phyloP scores from a whole-genome alignment of 2,113 vertebrate species.

The Dasyprocta punctata region DNA sequence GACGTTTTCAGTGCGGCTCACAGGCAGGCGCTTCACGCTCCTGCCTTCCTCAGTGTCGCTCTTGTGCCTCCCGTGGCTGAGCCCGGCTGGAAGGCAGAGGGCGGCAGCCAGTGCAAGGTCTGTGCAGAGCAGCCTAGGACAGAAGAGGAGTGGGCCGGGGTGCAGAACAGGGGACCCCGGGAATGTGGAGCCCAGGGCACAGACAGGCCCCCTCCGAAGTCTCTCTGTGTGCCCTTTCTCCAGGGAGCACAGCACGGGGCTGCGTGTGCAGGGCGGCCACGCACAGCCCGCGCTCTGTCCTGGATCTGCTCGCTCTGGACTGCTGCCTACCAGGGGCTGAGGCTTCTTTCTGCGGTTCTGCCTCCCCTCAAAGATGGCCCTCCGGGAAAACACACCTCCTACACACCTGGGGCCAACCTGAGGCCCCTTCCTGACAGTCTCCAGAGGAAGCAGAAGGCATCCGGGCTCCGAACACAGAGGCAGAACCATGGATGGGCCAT shows the following conservation, averaged over 20 bases:
- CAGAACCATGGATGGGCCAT: background rate
- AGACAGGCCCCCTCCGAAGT: background rate
- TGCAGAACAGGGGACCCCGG: accelerated
- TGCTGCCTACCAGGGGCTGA: accelerated
- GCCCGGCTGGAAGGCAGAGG: background rate
- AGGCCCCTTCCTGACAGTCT: background rate
- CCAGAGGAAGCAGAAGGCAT: accelerated
- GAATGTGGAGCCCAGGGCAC: background rate
- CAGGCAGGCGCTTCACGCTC: background rate
- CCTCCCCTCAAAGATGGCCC: no score
- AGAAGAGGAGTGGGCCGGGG: accelerated
- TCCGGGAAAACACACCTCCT: background rate
- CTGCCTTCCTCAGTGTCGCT: accelerated
- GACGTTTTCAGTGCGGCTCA: accelerated
- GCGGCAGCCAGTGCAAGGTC: accelerated
- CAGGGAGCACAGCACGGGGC: background rate
- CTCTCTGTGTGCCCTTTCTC: background rate
- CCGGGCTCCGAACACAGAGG: background rate
- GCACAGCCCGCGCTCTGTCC: accelerated
- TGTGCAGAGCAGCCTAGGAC: accelerated
- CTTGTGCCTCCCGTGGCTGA: background rate
- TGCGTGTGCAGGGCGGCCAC: no score
- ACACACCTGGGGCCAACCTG: background rate
- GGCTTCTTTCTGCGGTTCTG: no score
- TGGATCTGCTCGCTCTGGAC: background rate